Percentiles rank a stretch among this genome's conserved stretches.
These are phyloP conservation scores for Dicyrtomina minuta DNA, from an alignment of 2,888 invertebrate species.

Conservation along the genomic window DNA sequence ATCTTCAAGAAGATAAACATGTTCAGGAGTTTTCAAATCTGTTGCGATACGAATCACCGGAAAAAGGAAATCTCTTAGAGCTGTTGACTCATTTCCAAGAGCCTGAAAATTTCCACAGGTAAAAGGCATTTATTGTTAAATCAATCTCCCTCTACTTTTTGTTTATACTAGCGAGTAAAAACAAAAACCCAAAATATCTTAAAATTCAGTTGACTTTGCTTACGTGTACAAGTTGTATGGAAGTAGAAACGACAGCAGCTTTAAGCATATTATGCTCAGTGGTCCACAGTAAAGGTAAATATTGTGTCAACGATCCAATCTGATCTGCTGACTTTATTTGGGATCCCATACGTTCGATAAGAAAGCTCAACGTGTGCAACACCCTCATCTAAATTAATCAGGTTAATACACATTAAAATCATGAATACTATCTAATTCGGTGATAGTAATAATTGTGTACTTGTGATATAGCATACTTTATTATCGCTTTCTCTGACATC, in stretches of 20 bases:
- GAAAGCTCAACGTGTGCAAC: slow-evolving; percentile 81
- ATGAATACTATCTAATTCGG: slow-evolving; percentile 2
- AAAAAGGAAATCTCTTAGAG: slow-evolving; percentile 62
- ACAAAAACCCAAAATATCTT: background rate
- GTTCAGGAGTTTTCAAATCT: slow-evolving; percentile 70
- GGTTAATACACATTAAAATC: slow-evolving; percentile 49
- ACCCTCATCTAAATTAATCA: slow-evolving; percentile 75
- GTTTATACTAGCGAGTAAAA: background rate
- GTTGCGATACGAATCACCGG: slow-evolving; percentile 73
- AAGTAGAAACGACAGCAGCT: slow-evolving; percentile 83
- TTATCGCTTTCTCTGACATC: slow-evolving; percentile 90
- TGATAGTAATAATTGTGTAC: slow-evolving; percentile 1
- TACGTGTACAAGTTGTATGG: slow-evolving; percentile 81
- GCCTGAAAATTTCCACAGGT: too few relatives aligned
- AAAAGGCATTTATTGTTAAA: too few relatives aligned
- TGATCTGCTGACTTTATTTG: slow-evolving; percentile 69
- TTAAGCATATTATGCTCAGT: slow-evolving; percentile 84
- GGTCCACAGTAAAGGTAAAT: slow-evolving; percentile 84
- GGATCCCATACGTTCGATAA: slow-evolving; percentile 81
- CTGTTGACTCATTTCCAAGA: slow-evolving; percentile 60
- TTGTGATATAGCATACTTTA: too few relatives aligned
- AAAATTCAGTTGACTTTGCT: too few relatives aligned
- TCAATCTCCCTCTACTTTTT: background rate
- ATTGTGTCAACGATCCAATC: slow-evolving; percentile 69
- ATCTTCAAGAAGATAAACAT: slow-evolving; percentile 89